Base-by-base conservation (phyloP, 2,888 invertebrate genomes). In the Clitarchus hookeri region DNA sequence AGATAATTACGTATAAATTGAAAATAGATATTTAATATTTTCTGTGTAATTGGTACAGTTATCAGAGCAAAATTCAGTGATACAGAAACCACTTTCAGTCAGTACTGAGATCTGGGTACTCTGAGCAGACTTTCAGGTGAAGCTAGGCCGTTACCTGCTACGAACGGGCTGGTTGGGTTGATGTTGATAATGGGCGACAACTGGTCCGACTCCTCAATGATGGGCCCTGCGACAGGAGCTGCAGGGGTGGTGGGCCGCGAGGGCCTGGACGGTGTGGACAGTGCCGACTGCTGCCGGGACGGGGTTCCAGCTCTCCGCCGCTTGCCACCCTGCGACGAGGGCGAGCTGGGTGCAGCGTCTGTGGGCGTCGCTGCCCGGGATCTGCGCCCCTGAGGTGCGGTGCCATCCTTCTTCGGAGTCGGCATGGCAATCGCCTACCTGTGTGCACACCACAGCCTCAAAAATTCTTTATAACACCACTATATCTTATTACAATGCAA, bases 111-210 rank as follows among this genome's bases (percentile, higher is more conserved):
- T 36, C 36, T 36, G 4, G 36, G 36, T 36, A 36, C 1, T 36
- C 4, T 36, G 36, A 36, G 36, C 36, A 36, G 36, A 36, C 36
- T 36, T 4, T 36, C 36, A 36, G 4, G 36, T 36, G 48, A 48
- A 48, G 48, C 16, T 1, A n/a, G 16, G 65, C 65, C n/a, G 87
- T 86, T 85, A 86, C 91, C 91, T 6, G 89, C 89, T 48, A 89
- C 90, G 44, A 90, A 89, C 3, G 91, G 91, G 88, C 91, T 91
- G 3, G 91, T 91, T 53, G 91, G 91, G 25, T 89, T 86, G 25
- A 89, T 87, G 53, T 80, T 86, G 6, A 54, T 84, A 36, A 88
- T 90, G 86, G 90, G 90, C 83, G 89, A 90, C 86, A 87, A 86
- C 82, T 89, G 89, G 85, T 89, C 88, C 6, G 89, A 89, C 16